Evolutionary conservation across 2,113 vertebrate genomes (phyloP).

Genomic region (Pachycephala philippinensis): DNA sequence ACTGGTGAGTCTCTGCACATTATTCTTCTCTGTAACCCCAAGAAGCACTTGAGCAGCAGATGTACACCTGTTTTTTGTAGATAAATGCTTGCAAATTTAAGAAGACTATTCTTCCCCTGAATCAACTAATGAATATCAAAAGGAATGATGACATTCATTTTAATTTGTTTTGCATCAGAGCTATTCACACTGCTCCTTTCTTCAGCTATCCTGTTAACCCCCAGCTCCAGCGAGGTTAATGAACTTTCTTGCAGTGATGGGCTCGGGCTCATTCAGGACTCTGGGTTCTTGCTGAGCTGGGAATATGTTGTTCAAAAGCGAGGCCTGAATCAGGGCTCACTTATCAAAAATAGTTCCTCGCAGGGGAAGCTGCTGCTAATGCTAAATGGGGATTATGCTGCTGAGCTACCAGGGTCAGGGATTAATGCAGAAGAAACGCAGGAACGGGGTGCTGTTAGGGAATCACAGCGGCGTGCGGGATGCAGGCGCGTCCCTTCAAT

Average conservation of each 20-base stretch:
- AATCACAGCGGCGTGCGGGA: background rate
- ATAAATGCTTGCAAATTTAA: slow-evolving; percentile 81
- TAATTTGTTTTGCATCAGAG: slow-evolving; percentile 81
- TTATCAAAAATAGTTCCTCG: slow-evolving; percentile 75
- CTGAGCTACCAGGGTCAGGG: slow-evolving; percentile 71
- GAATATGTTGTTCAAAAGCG: slow-evolving; percentile 71
- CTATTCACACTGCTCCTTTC: slow-evolving; percentile 73
- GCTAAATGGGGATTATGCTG: slow-evolving; percentile 79
- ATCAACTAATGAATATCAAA: slow-evolving; percentile 86
- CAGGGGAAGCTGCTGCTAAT: slow-evolving; percentile 72
- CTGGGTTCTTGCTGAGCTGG: slow-evolving; percentile 72
- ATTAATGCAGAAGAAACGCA: slow-evolving; percentile 68
- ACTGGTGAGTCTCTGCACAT: slow-evolving; percentile 84
- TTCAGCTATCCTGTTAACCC: slow-evolving; percentile 78
- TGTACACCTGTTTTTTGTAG: slow-evolving; percentile 82
- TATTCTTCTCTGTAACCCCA: slow-evolving; percentile 43
- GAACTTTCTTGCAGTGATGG: slow-evolving; percentile 77
- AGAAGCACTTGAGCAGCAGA: slow-evolving; percentile 68
- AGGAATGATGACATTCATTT: slow-evolving; percentile 80
- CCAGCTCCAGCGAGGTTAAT: slow-evolving; percentile 76
- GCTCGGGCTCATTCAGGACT: slow-evolving; percentile 71
- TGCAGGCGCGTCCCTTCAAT: background rate
- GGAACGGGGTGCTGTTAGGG: slow-evolving; percentile 49
- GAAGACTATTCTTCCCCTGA: slow-evolving; percentile 69
- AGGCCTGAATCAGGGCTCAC: slow-evolving; percentile 66